Base-by-base conservation (phyloP, 2,888 invertebrate species). In the Tillus elongatus region DNA sequence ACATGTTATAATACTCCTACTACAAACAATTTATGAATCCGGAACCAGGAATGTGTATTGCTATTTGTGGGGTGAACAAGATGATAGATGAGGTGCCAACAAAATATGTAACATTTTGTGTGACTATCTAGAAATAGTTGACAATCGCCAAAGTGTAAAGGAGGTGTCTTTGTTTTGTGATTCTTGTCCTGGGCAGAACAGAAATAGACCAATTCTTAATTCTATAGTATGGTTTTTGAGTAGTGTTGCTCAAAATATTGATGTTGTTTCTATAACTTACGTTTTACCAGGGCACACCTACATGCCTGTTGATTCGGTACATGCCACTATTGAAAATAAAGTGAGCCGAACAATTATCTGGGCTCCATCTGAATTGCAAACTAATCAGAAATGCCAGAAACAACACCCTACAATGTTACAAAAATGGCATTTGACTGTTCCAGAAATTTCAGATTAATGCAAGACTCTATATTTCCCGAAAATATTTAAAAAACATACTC, bases 281-380 rank as follows among this genome's bases (percentile, higher is more conserved):
- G 13, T 32, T 9, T 13, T 32, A 4, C 44, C 53, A 13, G 56
- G 56, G 4, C 53, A 57, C 33, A 55, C 53, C 11, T 49, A 51
- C 33, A 57, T 58, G 57, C 50, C 57, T 3, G 56, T 56, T 2
- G 56, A 56, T 31, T 40, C 26, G 27, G 44, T 51, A 2, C 53
- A 56, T 41, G 49, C 51, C 16, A 41, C 45, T 15, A 51, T 54
- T 13, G 52, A 53, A 38, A 49, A 37, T 1, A 40, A 19, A 30
- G 30, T 51, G 3, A 52, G 43, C 36, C 49, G 45, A n/a, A 46
- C 39, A 10, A 52, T 43, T 3, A 42, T 55, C 26, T 50, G 45
- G 13, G 53, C 52, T 30, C 54, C 53, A 27, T 53, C 54, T 26
- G 52, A 54, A 41, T 53, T 53, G 52, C n/a, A n/a, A n/a, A n/a